A percentile compares a stretch with the other conserved stretches of the same genome.
phyloP scores from a whole-genome alignment of 1,140 invertebrate species.

The Pachyrhynchus sulphureomaculatus region DNA sequence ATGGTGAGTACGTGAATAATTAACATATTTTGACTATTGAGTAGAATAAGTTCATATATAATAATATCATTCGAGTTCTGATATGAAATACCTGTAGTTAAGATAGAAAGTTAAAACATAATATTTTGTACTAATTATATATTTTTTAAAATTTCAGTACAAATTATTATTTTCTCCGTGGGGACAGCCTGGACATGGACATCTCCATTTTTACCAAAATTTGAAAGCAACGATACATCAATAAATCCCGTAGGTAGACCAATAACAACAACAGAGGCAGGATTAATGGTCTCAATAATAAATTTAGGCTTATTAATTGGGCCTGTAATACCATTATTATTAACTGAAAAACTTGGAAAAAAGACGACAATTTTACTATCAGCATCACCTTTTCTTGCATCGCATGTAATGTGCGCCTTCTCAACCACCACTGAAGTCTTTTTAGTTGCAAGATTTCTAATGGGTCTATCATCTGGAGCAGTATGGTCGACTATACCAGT shows the following conservation, averaged over 20 bases:
- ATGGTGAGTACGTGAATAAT: too few relatives aligned
- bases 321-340: conserved; percentile 37
- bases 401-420: conserved; percentile 50
- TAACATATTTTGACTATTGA: too few relatives aligned
- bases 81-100: too few relatives aligned
- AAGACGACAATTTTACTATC: conserved; percentile 50
- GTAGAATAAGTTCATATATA: too few relatives aligned
- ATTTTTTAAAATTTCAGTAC: conserved; percentile 59
- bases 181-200: conserved; percentile 72
- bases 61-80: too few relatives aligned
- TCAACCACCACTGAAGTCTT: conserved; percentile 46
- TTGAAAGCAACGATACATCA: conserved; percentile 44
- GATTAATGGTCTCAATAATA: conserved; percentile 80
- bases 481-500: conserved; percentile 54
- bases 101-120: too few relatives aligned
- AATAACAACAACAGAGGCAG: conserved; percentile 57
- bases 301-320: conserved; percentile 68
- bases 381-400: conserved; percentile 49
- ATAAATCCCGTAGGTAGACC: conserved; percentile 46
- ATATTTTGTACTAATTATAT: too few relatives aligned
- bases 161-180: conserved; percentile 61
- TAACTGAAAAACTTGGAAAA: conserved; percentile 50
- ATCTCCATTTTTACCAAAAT: conserved; percentile 64
- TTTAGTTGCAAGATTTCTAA: conserved; percentile 50
- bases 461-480: conserved; percentile 51